A percentile compares a stretch with the other conserved stretches of the same genome.
Evolutionary conservation across 2,797 vertebrate species (phyloP).

Genomic region (Eidolon dupreanum): DNA sequence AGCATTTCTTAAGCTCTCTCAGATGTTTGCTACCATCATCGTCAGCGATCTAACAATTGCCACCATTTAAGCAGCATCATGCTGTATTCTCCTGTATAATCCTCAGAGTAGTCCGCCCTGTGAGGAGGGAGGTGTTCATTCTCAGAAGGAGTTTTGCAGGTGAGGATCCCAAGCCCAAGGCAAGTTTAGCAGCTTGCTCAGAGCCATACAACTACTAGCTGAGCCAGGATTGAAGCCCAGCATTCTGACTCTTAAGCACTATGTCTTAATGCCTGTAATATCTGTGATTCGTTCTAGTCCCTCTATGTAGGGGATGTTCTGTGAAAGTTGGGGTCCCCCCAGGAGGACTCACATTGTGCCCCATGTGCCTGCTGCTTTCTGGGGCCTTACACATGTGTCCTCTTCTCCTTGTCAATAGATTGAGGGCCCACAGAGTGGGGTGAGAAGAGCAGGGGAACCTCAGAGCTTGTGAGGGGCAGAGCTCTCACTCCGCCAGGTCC

Average conservation of each 20-base stretch:
- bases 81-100: not conserved
- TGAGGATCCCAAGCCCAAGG: not conserved
- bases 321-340: not conserved
- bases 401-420: not conserved
- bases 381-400: not conserved
- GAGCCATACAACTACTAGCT: accelerated
- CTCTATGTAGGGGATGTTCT: not conserved
- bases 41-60: not conserved
- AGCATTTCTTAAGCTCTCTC: not conserved
- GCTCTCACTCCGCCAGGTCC: not conserved
- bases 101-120: not conserved
- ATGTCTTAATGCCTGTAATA: not conserved
- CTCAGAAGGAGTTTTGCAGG: not conserved
- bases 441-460: not conserved
- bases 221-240: not conserved
- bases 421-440: not conserved
- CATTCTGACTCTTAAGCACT: no score
- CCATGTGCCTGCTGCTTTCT: not conserved
- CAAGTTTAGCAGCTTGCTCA: not conserved
- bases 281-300: not conserved
- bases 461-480: not conserved
- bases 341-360: not conserved
- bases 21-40: not conserved
- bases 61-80: not conserved
- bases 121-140: not conserved